Conservation (phyloP, 2,797 vertebrate genomes). For the Tarsius wallacei region DNA sequence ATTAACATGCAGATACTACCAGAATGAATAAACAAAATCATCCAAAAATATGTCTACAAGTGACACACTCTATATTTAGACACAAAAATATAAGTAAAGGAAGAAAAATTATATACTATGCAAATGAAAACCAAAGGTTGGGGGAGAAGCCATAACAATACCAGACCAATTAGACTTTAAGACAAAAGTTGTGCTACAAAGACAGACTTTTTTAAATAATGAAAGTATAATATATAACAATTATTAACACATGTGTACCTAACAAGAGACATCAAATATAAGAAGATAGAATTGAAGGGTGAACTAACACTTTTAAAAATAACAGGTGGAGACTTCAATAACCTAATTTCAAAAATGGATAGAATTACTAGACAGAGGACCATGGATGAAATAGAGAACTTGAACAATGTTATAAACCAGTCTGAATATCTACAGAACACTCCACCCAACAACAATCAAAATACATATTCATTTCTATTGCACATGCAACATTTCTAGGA, state of each 20-base stretch:
- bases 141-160: not conserved
- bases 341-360: not conserved
- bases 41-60: not conserved
- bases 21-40: not conserved
- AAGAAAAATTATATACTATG: not conserved
- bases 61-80: not conserved
- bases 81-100: not conserved
- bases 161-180: not conserved
- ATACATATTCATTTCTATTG: not conserved
- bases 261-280: not conserved
- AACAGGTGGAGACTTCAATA: not conserved
- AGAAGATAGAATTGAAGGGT: not conserved
- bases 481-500: not conserved
- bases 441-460: not conserved
- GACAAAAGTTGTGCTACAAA: not conserved
- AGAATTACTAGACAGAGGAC: not conserved
- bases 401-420: not conserved
- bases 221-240: not conserved
- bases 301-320: not conserved
- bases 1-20: not conserved
- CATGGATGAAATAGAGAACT: not conserved
- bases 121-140: constrained; percentile 1
- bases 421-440: not conserved
- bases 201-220: not conserved
- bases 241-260: not conserved